Evolutionary conservation across 2,888 invertebrate species (phyloP).

Genomic region (Thymelicus acteon): DNA sequence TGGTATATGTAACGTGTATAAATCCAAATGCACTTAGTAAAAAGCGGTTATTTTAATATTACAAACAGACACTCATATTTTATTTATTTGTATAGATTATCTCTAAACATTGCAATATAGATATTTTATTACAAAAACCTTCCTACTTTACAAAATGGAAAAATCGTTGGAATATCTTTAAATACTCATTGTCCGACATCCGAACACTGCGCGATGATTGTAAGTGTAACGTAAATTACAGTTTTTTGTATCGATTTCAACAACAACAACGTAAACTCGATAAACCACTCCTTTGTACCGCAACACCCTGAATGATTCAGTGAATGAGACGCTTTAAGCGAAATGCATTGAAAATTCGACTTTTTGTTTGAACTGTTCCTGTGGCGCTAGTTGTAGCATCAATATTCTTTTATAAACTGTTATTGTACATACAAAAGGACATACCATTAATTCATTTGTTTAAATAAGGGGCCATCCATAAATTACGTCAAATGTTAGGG

Average conservation of each 20-base stretch:
- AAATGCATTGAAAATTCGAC: conserved; percentile 23
- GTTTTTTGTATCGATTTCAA: conserved; percentile 27
- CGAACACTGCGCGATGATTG: conserved; percentile 17
- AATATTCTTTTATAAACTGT: conserved; percentile 50
- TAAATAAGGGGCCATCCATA: too few relatives aligned
- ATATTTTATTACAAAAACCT: too few relatives aligned
- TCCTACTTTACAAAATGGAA: too few relatives aligned
- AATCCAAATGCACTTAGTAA: too few relatives aligned
- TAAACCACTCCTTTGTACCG: conserved; percentile 20
- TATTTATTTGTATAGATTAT: too few relatives aligned
- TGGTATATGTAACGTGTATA: too few relatives aligned
- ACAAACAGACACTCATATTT: too few relatives aligned
- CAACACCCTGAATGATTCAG: conserved; percentile 21
- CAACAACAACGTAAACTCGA: conserved; percentile 21
- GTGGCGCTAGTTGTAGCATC: conserved; percentile 50
- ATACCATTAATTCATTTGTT: neutral
- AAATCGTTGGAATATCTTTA: too few relatives aligned
- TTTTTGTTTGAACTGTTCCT: conserved; percentile 41
- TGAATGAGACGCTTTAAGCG: conserved; percentile 28
- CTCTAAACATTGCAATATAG: too few relatives aligned
- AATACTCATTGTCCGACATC: neutral
- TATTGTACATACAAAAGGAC: neutral
- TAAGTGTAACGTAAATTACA: conserved; percentile 31
- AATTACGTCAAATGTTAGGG: too few relatives aligned
- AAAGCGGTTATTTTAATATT: too few relatives aligned